Evolutionary conservation across 2,888 invertebrate genomes (phyloP).

Genomic region (Lepeophtheirus nordmannii): DNA sequence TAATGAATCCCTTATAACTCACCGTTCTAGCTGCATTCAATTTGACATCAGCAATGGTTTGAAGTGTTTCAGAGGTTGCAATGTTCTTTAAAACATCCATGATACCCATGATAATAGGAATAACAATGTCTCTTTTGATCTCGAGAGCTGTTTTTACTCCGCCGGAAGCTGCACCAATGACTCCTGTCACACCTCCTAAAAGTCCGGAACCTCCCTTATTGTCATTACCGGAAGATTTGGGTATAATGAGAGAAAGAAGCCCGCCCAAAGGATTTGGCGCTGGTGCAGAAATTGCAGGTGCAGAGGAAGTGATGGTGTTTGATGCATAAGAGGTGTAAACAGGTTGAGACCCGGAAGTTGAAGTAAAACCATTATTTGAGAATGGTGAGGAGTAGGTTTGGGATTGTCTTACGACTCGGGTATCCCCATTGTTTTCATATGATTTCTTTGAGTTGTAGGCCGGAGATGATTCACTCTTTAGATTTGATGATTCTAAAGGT

Average conservation of each 20-base stretch:
- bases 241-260: neutral
- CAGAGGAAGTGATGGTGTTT: neutral
- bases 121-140: conserved; percentile 1
- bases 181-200: neutral
- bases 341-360: neutral
- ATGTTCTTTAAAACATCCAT: neutral
- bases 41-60: neutral
- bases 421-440: neutral
- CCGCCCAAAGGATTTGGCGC: neutral
- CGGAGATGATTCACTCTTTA: too few relatives aligned
- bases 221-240: too few relatives aligned
- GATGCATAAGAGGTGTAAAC: neutral
- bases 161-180: neutral
- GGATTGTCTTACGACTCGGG: neutral
- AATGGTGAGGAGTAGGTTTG: neutral
- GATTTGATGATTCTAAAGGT: too few relatives aligned
- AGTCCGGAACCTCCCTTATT: neutral
- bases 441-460: too few relatives aligned
- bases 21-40: neutral
- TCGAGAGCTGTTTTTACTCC: neutral
- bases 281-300: neutral
- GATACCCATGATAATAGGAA: neutral
- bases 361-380: neutral
- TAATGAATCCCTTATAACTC: neutral
- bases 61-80: neutral